phyloP scores from a whole-genome alignment of 2,888 invertebrate species.

The Acleris laterana region DNA sequence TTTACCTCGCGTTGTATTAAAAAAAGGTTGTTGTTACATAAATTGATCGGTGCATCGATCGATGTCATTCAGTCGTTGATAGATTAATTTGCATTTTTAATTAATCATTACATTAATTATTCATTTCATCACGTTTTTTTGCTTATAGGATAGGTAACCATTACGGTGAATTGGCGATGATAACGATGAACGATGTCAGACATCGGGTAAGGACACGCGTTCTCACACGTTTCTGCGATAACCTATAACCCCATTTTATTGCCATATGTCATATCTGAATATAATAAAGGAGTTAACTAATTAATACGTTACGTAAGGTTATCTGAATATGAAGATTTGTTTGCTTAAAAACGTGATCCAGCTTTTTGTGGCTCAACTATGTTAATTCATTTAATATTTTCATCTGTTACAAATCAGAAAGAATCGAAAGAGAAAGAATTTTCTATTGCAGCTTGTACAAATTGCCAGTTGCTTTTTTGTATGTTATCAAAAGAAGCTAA shows the following conservation, averaged over 20 bases:
- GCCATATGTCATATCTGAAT: neutral
- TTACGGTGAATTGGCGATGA: slow-evolving; percentile 4
- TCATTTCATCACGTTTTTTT: slow-evolving; percentile 2
- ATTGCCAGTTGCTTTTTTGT: no score
- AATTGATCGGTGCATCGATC: neutral
- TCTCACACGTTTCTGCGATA: slow-evolving; percentile 12
- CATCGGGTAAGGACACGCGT: slow-evolving; percentile 12
- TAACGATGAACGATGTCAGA: slow-evolving; percentile 4
- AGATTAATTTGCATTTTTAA: neutral
- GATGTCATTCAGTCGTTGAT: neutral
- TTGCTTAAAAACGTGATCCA: no score
- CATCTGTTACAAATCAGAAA: no score
- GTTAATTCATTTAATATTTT: no score
- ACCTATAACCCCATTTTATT: slow-evolving; percentile 5
- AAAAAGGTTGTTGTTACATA: neutral
- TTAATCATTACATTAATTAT: neutral
- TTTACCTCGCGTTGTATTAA: no score
- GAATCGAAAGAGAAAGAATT: no score
- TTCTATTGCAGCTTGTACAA: no score
- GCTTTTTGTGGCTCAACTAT: no score
- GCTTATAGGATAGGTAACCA: neutral
- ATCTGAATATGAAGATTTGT: neutral
- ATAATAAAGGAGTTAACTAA: slow-evolving; percentile 8
- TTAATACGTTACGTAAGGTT: slow-evolving; percentile 4
- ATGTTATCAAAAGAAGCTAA: no score